phyloP scores from a whole-genome alignment of 2,797 vertebrate genomes.

The Melanotaenia trifasciata region DNA sequence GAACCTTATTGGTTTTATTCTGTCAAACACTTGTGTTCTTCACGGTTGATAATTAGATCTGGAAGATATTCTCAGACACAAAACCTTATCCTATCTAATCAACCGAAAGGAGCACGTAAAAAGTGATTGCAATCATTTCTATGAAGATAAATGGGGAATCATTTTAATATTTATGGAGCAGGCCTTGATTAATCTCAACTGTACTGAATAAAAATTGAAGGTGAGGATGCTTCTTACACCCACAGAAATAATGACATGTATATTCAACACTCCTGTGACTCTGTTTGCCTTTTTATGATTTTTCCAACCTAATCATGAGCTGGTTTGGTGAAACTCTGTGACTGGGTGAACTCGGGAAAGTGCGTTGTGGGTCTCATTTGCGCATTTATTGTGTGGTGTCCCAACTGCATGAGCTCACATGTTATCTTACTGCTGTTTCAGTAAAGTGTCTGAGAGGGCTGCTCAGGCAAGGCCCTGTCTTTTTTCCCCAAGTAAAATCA shows the following conservation, averaged over 20 bases:
- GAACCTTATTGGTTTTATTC: background rate
- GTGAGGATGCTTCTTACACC: slow-evolving; percentile 35
- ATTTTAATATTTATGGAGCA: slow-evolving; percentile 30
- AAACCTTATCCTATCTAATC: slow-evolving; percentile 5
- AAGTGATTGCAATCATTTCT: slow-evolving; percentile 38
- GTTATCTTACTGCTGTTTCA: slow-evolving; percentile 40
- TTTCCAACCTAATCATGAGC: slow-evolving; percentile 25
- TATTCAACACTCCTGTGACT: slow-evolving; percentile 17
- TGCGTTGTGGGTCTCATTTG: slow-evolving; percentile 68
- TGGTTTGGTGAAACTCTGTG: slow-evolving; percentile 39
- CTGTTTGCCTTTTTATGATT: slow-evolving; percentile 16
- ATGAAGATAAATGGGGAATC: slow-evolving; percentile 4
- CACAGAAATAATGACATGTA: slow-evolving; percentile 26
- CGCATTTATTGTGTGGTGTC: slow-evolving; percentile 41
- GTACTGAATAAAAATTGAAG: slow-evolving; percentile 37
- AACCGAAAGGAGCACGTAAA: slow-evolving; percentile 28
- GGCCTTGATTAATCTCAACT: slow-evolving; percentile 26
- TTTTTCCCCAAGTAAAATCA: slow-evolving; percentile 47
- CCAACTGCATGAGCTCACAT: slow-evolving; percentile 39
- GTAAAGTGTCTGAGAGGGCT: slow-evolving; percentile 37
- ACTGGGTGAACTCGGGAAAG: slow-evolving; percentile 59
- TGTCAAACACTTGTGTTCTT: background rate
- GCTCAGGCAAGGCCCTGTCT: slow-evolving; percentile 21
- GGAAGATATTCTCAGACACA: background rate
- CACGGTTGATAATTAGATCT: background rate